Evolutionary conservation across 1,140 invertebrate species (phyloP), one percentile per base, ranked within the genome.

Genomic region (Antheraea mylitta): DNA sequence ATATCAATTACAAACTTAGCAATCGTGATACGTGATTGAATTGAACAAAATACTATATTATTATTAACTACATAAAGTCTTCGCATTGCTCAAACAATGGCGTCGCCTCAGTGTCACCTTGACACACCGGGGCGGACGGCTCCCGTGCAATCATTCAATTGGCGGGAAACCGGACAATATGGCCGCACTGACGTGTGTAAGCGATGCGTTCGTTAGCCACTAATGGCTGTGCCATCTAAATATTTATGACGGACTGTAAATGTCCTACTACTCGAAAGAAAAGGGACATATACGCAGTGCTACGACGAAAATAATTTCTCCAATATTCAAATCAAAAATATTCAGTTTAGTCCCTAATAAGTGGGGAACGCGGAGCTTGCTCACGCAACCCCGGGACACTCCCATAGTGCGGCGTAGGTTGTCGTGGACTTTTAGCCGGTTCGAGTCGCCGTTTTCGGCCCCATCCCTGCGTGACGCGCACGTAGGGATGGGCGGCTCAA

Each of bases 121-220:
- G 85, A 87, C 85, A 84, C 75, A 70, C 69, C 77, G 68, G 66
- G 13, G 58, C 74, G 63, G 16, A 62, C 30, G 63, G 64, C 75
- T 86, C 80, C 78, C 78, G 78, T 78, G 84, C 85, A 86, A 89
- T 89, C 83, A 87, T 89, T 71, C 85, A 89, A 85, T 89, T 89
- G 85, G 70, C 79, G 78, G 75, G 77, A 79, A 74, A 80, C 72
- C 78, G 78, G 77, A 78, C 83, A 86, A 85, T 67, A 89, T 89
- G 83, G 86, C 85, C 70, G 75, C 65, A 67, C n/a, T 59, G 42
- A 30, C 18, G 53, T 58, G 45, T 53, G 16, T n/a, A 16, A 53
- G 45, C 38, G 69, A 66, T 38, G 67, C 64, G 18, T 36, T 36
- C 11, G 7, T 36, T 63, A 11, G 22, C 13, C 9, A 38, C 18